Percentiles rank a stretch among this genome's conserved stretches.
These are phyloP conservation scores for Anguilla rostrata DNA, from an alignment of 2,113 vertebrate genomes.

Conservation along the genomic window DNA sequence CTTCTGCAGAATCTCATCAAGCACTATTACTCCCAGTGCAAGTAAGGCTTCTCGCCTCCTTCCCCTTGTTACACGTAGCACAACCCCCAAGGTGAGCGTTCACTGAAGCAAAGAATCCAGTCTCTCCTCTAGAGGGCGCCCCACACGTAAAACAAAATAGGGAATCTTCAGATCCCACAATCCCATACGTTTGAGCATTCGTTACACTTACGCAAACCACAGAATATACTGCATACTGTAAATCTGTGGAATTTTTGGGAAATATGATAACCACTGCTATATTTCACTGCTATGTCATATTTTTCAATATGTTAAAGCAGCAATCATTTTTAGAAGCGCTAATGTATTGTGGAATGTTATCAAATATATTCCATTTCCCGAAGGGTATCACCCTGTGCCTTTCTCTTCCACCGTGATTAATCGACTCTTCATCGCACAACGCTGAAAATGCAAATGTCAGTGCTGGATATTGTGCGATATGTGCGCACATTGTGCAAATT, in stretches of 20 bases:
- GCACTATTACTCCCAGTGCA: conserved; percentile 69
- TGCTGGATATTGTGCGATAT: neutral
- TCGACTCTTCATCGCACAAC: neutral
- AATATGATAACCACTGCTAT: too few relatives aligned
- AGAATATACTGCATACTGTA: too few relatives aligned
- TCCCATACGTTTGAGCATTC: neutral
- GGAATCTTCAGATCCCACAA: neutral
- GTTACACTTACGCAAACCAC: too few relatives aligned
- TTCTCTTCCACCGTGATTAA: too few relatives aligned
- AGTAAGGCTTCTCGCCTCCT: conserved; percentile 50
- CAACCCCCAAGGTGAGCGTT: neutral
- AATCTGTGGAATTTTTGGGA: too few relatives aligned
- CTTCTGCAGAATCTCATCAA: conserved; percentile 71
- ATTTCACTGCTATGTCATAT: too few relatives aligned
- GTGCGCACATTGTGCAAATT: neutral
- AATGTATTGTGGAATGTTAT: too few relatives aligned
- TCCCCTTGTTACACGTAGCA: neutral
- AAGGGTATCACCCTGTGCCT: too few relatives aligned
- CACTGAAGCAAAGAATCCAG: neutral
- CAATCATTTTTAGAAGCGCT: too few relatives aligned
- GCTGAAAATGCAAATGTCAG: neutral
- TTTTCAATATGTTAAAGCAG: too few relatives aligned
- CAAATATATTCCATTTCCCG: too few relatives aligned
- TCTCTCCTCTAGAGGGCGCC: neutral
- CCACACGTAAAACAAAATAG: neutral